Evolutionary conservation across 1,140 invertebrate species (phyloP), one percentile per base, ranked within the genome.

Genomic region (Homarus americanus): DNA sequence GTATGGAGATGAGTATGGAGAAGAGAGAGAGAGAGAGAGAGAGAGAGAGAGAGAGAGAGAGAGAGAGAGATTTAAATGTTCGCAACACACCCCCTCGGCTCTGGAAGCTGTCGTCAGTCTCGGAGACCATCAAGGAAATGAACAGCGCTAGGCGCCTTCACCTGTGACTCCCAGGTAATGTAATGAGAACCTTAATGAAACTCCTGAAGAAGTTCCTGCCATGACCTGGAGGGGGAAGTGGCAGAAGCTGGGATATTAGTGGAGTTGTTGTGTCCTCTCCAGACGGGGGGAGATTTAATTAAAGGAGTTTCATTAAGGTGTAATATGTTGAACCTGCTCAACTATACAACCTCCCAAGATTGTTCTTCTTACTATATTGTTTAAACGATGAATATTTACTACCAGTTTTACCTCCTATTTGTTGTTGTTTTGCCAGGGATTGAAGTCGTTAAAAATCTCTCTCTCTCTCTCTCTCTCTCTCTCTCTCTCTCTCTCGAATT

Each of bases 231-330:
- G n/a, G 63, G 32, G 63, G 12, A 32, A 4, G 63, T 69, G 1
- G 63, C 28, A 69, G n/a, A 12, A 32, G 5, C 63, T 7, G 63
- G 63, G n/a, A 82, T 82, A 82, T 82, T 58, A 82, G 79, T 82
- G 49, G 44, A 58, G 32, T 49, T 58, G 79, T 34, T 58, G 40
- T 82, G 79, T 82, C 79, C 79, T 82, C 44, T 36, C 44, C 24
- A 82, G 79, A 58, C 36, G 49, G 28, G 28, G 49, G 28, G 28
- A 82, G 49, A 82, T 82, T 82, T 82, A 82, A 82, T 82, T 82
- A 82, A 82, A 82, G 79, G 79, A 82, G 79, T 82, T 82, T 82
- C 79, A 82, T 82, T 82, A 82, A 82, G 79, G 79, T 58, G 79
- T 24, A 58, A 58, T 38, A 58, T 82, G 79, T 58, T 58, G 76